A percentile compares a stretch with the other conserved stretches of the same genome.
phyloP scores from a whole-genome alignment of 2,888 invertebrate species.

The Drosophila helvetica region DNA sequence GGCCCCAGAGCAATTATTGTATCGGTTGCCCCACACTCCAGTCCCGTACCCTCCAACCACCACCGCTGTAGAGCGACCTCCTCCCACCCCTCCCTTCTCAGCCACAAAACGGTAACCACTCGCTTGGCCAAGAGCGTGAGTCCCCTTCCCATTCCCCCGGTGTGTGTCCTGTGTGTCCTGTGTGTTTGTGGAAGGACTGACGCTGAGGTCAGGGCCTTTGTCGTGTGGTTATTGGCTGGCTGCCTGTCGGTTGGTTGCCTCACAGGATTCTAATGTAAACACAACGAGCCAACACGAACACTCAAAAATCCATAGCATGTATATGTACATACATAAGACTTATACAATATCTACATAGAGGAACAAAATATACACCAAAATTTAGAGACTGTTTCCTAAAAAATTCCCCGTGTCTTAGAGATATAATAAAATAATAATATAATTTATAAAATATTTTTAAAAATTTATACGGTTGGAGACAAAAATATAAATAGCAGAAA shows the following conservation, averaged over 20 bases:
- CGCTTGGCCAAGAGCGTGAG: neutral
- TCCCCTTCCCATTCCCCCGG: neutral
- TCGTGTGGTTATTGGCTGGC: conserved; percentile 39
- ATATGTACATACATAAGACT: too few species aligned
- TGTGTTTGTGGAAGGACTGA: conserved; percentile 20
- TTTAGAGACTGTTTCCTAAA: too few species aligned
- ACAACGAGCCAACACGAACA: conserved; percentile 8
- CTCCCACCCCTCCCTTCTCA: conserved; percentile 18
- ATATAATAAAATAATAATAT: too few species aligned
- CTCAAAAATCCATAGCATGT: conserved; percentile 7
- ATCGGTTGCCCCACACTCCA: conserved; percentile 58
- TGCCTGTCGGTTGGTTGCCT: conserved; percentile 1
- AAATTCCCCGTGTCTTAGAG: too few species aligned
- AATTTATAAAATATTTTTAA: too few species aligned
- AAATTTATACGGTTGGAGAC: too few species aligned
- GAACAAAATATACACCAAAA: too few species aligned
- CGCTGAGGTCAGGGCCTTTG: conserved; percentile 37
- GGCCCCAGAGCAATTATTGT: conserved; percentile 75
- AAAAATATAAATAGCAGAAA: too few species aligned
- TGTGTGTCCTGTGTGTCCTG: conserved; percentile 1
- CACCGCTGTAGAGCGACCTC: conserved; percentile 17
- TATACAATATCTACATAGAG: too few species aligned
- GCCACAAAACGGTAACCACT: conserved; percentile 38
- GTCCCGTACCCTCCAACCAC: conserved; percentile 11
- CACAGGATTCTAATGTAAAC: conserved; percentile 9